phyloP scores from a whole-genome alignment of 1,140 invertebrate species.

The Lysiphlebus fabarum region DNA sequence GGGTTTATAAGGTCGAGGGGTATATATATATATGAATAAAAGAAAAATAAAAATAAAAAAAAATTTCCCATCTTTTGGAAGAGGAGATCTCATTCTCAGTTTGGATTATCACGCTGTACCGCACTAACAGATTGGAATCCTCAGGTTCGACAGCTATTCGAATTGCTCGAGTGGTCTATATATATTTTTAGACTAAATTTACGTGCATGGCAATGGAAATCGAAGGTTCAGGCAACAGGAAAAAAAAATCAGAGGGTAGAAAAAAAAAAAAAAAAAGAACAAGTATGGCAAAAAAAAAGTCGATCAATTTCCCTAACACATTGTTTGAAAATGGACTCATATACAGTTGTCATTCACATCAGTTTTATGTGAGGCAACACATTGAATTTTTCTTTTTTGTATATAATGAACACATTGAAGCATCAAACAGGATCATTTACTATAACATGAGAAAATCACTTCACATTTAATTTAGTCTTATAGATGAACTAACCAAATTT shows the following conservation, averaged over 20 bases:
- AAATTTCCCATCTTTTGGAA: constrained; percentile 44
- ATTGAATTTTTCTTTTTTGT: no score
- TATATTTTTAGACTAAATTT: background rate
- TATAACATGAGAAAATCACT: no score
- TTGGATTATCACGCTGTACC: constrained; percentile 47
- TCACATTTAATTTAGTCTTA: no score
- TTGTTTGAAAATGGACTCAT: no score
- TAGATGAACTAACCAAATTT: no score
- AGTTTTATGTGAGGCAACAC: no score
- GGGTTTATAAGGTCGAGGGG: constrained; percentile 35
- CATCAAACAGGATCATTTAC: no score
- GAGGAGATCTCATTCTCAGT: constrained; percentile 41
- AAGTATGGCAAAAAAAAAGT: no score
- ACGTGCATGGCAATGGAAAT: constrained; percentile 3
- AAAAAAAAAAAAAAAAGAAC: background rate
- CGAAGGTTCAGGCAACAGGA: background rate
- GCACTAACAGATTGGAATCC: constrained; percentile 40
- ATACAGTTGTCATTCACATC: no score
- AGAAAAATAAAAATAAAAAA: background rate
- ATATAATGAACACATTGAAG: no score
- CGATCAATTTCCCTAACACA: no score
- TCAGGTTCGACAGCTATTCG: constrained; percentile 15
- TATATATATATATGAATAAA: background rate
- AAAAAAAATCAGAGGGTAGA: constrained; percentile 8
- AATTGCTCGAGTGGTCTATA: no score